phyloP scores from a whole-genome alignment of 2,888 invertebrate species.

The Cephalotes varians region DNA sequence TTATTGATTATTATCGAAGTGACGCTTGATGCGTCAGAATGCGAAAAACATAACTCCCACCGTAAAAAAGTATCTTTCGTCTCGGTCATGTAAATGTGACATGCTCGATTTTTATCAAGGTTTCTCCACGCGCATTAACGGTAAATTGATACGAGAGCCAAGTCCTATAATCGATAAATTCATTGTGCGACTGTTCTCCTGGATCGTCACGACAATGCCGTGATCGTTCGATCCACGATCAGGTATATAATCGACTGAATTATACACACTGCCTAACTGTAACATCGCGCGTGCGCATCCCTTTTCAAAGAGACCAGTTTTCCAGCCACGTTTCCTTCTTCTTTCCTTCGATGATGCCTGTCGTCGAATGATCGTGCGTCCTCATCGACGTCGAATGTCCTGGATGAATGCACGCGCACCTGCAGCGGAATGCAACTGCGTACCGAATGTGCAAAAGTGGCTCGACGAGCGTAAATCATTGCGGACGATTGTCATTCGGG shows the following conservation, averaged over 20 bases:
- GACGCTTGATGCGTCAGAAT: constrained; percentile 8
- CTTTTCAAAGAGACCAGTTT: constrained; percentile 54
- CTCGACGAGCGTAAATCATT: constrained; percentile 27
- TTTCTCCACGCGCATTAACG: constrained; percentile 63
- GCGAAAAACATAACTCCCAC: not conserved
- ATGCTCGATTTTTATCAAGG: constrained; percentile 57
- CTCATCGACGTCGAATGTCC: constrained; percentile 52
- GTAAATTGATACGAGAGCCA: constrained; percentile 57
- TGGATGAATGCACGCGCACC: constrained; percentile 67
- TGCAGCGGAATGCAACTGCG: constrained; percentile 44
- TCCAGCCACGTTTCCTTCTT: constrained; percentile 39
- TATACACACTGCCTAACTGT: constrained; percentile 75
- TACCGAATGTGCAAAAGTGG: constrained; percentile 20
- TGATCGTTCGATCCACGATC: constrained; percentile 75
- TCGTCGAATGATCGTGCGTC: constrained; percentile 52
- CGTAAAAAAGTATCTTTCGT: constrained; percentile 34
- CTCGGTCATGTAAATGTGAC: constrained; percentile 56
- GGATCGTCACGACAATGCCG: constrained; percentile 69
- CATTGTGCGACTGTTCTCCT: constrained; percentile 69
- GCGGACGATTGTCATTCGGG: constrained; percentile 4
- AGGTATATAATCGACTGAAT: constrained; percentile 77
- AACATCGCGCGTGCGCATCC: constrained; percentile 57
- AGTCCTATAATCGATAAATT: constrained; percentile 68
- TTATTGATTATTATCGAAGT: not conserved
- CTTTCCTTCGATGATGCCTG: constrained; percentile 41